Evolutionary conservation across 2,113 vertebrate genomes (phyloP).

Genomic region (Hippocampus abdominalis): DNA sequence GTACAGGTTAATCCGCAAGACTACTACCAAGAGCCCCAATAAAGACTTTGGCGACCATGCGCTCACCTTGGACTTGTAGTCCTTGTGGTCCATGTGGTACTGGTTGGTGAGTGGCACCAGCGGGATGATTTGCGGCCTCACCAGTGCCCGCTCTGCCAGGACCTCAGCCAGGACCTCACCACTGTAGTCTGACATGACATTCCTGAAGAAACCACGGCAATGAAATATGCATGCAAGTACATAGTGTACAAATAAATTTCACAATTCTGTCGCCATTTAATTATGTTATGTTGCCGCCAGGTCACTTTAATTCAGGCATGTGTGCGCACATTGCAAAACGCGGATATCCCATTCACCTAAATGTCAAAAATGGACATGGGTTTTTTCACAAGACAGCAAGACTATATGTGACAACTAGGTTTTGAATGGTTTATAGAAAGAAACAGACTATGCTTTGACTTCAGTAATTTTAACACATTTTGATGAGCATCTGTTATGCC

Average conservation of each 20-base stretch:
- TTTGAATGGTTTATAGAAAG: too few relatives aligned
- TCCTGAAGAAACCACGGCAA: constrained; percentile 64
- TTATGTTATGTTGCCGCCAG: too few relatives aligned
- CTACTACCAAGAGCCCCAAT: not conserved
- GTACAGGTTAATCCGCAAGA: not conserved
- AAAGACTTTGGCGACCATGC: not conserved
- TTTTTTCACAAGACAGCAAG: too few relatives aligned
- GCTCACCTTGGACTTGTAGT: constrained; percentile 87
- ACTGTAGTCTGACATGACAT: constrained; percentile 89
- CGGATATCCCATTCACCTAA: too few relatives aligned
- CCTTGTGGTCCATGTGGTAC: constrained; percentile 88
- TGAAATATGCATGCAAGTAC: not conserved
- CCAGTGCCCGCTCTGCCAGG: constrained; percentile 87
- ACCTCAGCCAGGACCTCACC: constrained; percentile 95
- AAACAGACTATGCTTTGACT: too few relatives aligned
- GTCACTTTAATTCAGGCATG: too few relatives aligned
- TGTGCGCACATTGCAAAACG: too few relatives aligned
- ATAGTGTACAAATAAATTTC: not conserved
- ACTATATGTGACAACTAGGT: too few relatives aligned
- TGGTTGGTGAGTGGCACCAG: constrained; percentile 88
- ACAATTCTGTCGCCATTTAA: not conserved
- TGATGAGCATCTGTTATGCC: too few relatives aligned
- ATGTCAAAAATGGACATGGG: too few relatives aligned
- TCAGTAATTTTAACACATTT: too few relatives aligned
- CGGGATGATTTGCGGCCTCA: constrained; percentile 92